Evolutionary conservation across 2,113 vertebrate species (phyloP), one percentile per base, ranked within the genome.

Genomic region (Triplophysa siluroides): DNA sequence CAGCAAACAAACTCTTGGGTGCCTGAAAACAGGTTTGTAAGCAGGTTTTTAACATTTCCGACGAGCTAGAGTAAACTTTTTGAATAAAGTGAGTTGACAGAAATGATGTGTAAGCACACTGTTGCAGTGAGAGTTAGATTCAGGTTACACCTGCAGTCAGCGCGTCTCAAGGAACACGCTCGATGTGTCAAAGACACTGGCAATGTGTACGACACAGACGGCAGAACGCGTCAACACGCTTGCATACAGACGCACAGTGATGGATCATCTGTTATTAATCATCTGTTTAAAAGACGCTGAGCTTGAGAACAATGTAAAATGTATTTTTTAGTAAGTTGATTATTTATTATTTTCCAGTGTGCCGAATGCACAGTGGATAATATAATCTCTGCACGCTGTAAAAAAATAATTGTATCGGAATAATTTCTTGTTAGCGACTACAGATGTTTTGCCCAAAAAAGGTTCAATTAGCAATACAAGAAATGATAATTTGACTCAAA

Each of bases 111-210:
- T 71, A 71, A 56, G 19, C 6, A 26, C 16, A 33, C 26, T 29
- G 26, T 29, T 0, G 50, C 68, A 71, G 47, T 33, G 50, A 71
- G 10, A 71, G 18, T 9, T 24, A 54, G 24, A n/a, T 4, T 26
- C 45, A 71, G 45, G 29, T 29, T 16, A 38, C 47, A 71, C 47
- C 69, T 70, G 67, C 23, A 29, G 45, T 70, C 67, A 29, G 45
- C 24, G 3, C 1, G 1, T 18, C 50, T 33, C 10, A 8, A 26
- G 11, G 6, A 71, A 56, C 29, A 11, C 29, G 54, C 33, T 71
- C 18, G 33, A 6, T 38, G 69, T 71, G 69, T 71, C 69, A 56
- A 11, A 23, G 47, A n/a, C 5, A 18, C n/a, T 54, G 24, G 29
- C 24, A 56, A n/a, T 47, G 13, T 33, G 26, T 5, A 29, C 29